Evolutionary conservation across 2,113 vertebrate species (phyloP), one percentile per base, ranked within the genome.

Genomic region (Syngnathus typhle): DNA sequence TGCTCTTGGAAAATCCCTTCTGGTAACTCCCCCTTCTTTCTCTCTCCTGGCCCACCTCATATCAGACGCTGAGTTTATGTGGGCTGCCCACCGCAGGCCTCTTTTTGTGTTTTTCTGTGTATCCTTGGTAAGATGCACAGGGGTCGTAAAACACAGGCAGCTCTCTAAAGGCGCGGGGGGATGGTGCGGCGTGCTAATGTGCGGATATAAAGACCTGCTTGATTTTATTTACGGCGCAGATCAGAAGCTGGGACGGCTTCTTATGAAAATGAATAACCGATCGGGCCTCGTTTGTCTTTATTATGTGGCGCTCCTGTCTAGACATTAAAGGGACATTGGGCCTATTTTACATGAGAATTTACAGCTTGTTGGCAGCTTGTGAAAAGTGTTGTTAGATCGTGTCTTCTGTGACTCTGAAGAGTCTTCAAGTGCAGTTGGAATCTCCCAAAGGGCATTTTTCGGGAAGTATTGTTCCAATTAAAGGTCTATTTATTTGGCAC

Each of bases 1-100:
- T 54, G 51, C 59, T 32, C 10, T 67, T 73, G 85, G 76, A 87
- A 88, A 83, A 80, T 65, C 70, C 78, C 71, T 77, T 65, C 56
- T 77, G 60, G 71, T 76, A 69, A 83, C 73, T 19, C 55, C 12
- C 13, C 23, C 21, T 56, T 55, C 23, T 23, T 32, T 23, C 52
- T 55, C 52, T 23, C 27, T 58, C 51, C 15, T n/a, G 63, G 39
- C 51, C 47, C 2, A 2, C 13, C 21, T 54, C 47, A 49, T 79
- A 56, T n/a, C 65, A 69, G 80, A 68, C 60, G 19, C 74, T 65
- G 55, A 23, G 43, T n/a, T 64, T 61, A 64, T 82, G 61, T 71
- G 38, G 66, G 64, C 62, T 58, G 77, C 66, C 72, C 47, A 3
- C 59, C 49, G 19, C 49, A 51, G 19, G 49, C 49, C 7, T 47